phyloP scores from a whole-genome alignment of 2,113 vertebrate genomes.

The Terrapene triunguis region DNA sequence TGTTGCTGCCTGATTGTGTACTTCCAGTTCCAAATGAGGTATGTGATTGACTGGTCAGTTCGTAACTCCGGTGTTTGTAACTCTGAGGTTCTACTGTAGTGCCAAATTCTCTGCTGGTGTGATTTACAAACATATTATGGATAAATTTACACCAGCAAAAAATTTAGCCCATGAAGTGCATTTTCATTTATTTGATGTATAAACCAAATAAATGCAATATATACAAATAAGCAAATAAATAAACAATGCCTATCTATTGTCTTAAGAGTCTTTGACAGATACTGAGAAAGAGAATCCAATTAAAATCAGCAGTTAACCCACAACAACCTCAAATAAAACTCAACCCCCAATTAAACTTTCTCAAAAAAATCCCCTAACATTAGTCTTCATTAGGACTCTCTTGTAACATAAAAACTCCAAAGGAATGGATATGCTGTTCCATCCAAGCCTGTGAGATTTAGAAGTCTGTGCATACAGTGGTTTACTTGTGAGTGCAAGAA shows the following conservation, averaged over 20 bases:
- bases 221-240: neutral
- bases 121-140: conserved; percentile 16
- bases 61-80: too few species aligned
- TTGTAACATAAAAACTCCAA: conserved; percentile 11
- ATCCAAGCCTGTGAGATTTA: neutral
- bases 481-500: neutral
- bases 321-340: conserved; percentile 64
- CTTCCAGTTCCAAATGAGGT: too few species aligned
- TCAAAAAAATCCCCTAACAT: conserved; percentile 30
- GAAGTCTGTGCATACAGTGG: neutral
- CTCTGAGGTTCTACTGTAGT: neutral
- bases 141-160: conserved; percentile 20
- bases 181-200: conserved; percentile 47
- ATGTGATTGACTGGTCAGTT: too few species aligned
- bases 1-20: too few species aligned
- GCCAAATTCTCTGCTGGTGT: neutral
- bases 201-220: conserved; percentile 28
- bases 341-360: conserved; percentile 42
- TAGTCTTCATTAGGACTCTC: neutral
- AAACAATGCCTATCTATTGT: neutral
- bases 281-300: conserved; percentile 36
- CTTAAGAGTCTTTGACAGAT: conserved; percentile 28
- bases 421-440: conserved; percentile 43
- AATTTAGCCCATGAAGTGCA: rapidly evolving
- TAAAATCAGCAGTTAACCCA: conserved; percentile 53